Base-by-base conservation (phyloP, 2,797 vertebrate species). In the Siniperca scherzeri region DNA sequence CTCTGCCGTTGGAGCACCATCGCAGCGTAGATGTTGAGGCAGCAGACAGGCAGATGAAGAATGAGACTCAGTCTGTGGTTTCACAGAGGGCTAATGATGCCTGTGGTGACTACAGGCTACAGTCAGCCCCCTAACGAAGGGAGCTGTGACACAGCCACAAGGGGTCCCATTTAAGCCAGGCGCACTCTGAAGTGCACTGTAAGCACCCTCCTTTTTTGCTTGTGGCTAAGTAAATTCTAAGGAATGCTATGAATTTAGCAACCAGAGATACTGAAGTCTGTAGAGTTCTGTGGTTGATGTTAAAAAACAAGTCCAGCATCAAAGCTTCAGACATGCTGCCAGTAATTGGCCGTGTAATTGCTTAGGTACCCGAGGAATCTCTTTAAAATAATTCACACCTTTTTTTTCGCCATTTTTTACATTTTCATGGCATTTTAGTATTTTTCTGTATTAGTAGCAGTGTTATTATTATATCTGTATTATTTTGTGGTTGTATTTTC, bases 21-120 rank as follows among this genome's bases (percentile, higher is more conserved):
- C 82, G 87, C 83, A 80, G 93, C 86, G 81, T 89, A 88, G 93
- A 94, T 94, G 93, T 94, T 84, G 92, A 95, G 89, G 92, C 94
- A 92, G 92, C 91, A 92, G 95, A 94, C 95, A 94, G 94, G 93
- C 92, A 95, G 95, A 96, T 96, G 96, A 97, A 96, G 96, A 96
- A 96, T 96, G 95, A 94, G 94, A 92, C 92, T 94, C 94, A 94
- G 94, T 90, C 94, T 93, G 91, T 93, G 94, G 93, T 95, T 96
- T 95, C 95, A 93, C 94, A 95, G 94, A 94, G 94, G 92, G 94
- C 94, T 97, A 96, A 96, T 95, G 95, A 96, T 96, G 95, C 95
- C 95, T 95, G 94, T 95, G 94, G 95, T 95, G 88, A 95, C 95
- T 96, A 94, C 94, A 96, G 92, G 93, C 95, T 96, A 94, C 94